Conservation (phyloP, 2,888 invertebrate genomes). For the Petrolisthes cinctipes region DNA sequence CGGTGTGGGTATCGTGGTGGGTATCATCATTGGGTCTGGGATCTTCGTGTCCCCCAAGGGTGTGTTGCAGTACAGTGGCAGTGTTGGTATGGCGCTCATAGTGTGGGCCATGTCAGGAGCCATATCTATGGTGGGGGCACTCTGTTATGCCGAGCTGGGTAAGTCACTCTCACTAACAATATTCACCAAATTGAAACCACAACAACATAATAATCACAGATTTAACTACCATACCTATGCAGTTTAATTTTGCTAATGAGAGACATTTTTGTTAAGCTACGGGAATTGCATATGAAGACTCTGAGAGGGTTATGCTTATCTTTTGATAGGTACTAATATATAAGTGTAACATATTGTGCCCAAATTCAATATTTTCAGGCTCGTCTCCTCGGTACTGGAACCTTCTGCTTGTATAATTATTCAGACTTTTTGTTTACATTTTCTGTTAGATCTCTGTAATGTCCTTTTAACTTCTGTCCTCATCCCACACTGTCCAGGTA, state of each 20-base stretch:
- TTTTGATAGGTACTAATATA: too few relatives aligned
- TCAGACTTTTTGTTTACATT: background rate
- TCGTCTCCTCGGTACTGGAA: background rate
- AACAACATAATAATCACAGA: too few relatives aligned
- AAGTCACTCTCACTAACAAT: background rate
- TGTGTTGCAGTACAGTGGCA: slow-evolving; percentile 29
- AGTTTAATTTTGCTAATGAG: too few relatives aligned
- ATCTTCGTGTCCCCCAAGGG: slow-evolving; percentile 95
- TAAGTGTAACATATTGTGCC: too few relatives aligned
- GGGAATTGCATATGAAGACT: too few relatives aligned
- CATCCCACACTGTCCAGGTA: slow-evolving; percentile 74
- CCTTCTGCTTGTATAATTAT: background rate
- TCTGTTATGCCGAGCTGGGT: background rate
- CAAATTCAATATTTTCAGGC: too few relatives aligned
- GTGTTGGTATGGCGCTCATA: slow-evolving; percentile 5
- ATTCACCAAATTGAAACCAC: background rate
- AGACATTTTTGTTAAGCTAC: too few relatives aligned
- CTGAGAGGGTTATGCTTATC: too few relatives aligned
- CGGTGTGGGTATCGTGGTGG: slow-evolving; percentile 93
- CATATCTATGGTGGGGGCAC: background rate
- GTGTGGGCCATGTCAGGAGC: slow-evolving; percentile 17
- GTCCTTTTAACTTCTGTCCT: background rate
- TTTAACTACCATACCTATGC: too few relatives aligned
- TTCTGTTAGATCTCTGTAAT: background rate
- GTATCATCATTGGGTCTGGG: slow-evolving; percentile 93